Evolutionary conservation across 2,888 invertebrate species (phyloP), one percentile per base, ranked within the genome.

Genomic region (Gisinianus flammeolus): DNA sequence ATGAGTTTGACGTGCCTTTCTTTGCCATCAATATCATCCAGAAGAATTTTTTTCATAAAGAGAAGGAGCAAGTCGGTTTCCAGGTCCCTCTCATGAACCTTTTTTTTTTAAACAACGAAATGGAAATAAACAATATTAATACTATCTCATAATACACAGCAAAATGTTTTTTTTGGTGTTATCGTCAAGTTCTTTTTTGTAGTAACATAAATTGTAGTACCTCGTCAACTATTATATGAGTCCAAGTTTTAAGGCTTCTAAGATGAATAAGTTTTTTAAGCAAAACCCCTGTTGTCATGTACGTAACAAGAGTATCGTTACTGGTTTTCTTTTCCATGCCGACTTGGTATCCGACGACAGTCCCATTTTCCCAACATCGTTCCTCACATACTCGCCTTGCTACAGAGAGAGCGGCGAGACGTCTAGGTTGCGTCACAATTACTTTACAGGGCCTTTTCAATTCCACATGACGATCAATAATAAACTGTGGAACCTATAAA

Each of bases 341-440:
- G 79, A 95, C 92, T 91, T 96, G 94, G 87, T 94, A 97, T 1
- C 97, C 97, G 85, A 96, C 94, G 64, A 97, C 87, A 0, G 91
- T 91, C 0, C 96, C 95, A 8, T 94, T 85, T 76, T 91, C 88
- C 95, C 96, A 97, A 0, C 91, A 90, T 78, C 96, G 89, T 87
- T 97, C 97, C n/a, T 91, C 88, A 80, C 94, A 92, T 1, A 98
- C 96, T 82, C 96, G 89, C 82, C 90, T 91, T 0, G 97, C 93
- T 76, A 98, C 93, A 84, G 94, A 95, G 73, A 94, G 92, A n/a
- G 98, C 97, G 6, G 97, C 98, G 84, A 98, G 95, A 85, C 94
- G 91, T 76, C 98, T 90, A 0, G 98, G 98, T 86, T 98, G 97
- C 0, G 98, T 98, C 0, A 97, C 95, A 69, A 94, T 88, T 81